Evolutionary conservation across 2,888 invertebrate genomes (phyloP).

Genomic region (Dendrolimus houi): DNA sequence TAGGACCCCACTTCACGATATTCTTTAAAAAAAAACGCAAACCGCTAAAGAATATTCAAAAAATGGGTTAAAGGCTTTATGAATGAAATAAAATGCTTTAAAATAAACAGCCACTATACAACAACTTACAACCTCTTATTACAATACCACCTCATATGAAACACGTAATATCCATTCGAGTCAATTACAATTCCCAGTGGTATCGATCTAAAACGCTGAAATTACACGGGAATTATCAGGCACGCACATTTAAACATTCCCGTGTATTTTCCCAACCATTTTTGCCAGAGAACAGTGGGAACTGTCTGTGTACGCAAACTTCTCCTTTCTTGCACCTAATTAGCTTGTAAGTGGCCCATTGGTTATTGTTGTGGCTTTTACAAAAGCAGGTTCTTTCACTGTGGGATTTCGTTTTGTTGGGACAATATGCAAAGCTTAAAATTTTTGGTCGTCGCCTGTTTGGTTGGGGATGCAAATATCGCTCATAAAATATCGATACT

Average conservation of each 20-base stretch:
- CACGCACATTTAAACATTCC: slow-evolving; percentile 46
- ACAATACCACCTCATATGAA: neutral
- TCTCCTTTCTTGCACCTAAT: slow-evolving; percentile 43
- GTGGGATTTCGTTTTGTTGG: neutral
- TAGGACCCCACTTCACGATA: too few species aligned
- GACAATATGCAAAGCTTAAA: too few species aligned
- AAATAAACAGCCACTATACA: too few species aligned
- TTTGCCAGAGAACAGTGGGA: slow-evolving; percentile 59
- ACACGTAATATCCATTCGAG: slow-evolving; percentile 10
- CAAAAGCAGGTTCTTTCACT: slow-evolving; percentile 9
- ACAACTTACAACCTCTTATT: too few species aligned
- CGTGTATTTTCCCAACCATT: slow-evolving; percentile 69
- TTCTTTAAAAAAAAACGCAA: too few species aligned
- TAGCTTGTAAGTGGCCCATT: slow-evolving; percentile 45
- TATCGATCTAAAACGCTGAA: slow-evolving; percentile 57
- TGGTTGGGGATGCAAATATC: too few species aligned
- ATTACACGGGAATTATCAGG: slow-evolving; percentile 58
- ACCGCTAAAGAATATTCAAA: too few species aligned
- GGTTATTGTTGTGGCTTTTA: slow-evolving; percentile 30
- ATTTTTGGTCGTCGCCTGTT: too few species aligned
- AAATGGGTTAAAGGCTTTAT: too few species aligned
- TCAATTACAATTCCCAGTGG: slow-evolving; percentile 37
- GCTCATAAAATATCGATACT: too few species aligned
- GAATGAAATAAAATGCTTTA: too few species aligned
- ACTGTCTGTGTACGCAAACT: slow-evolving; percentile 32